Base-by-base conservation (phyloP, 2,888 invertebrate genomes). In the Nomada fucata region DNA sequence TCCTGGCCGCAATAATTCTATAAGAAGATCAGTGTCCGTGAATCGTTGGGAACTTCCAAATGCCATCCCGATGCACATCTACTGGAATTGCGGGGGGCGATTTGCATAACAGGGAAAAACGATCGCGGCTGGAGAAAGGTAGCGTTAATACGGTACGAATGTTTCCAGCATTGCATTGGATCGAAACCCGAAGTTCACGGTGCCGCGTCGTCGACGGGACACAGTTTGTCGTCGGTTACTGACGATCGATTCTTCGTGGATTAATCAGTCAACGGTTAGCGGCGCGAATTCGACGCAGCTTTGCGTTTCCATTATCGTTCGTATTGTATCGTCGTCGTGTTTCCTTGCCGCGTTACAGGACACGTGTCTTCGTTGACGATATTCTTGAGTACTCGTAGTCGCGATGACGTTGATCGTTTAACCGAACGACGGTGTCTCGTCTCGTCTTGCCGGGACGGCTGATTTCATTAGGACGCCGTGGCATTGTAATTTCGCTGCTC, bases 201-300 rank as follows among this genome's bases (percentile, higher is more conserved):
- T 4, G 11, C 11, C 47, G 47, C 5, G 11, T 13, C 47, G 47
- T 15, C 47, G 47, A 13, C 29, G 65, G 59, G 64, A 71, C 68
- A 79, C 42, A 72, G 23, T 23, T 75, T 1, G 9, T 52, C 11
- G 52, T 9, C 18, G 20, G 20, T 36, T 50, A n/a, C 55, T 26
- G 36, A 52, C 50, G 63, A 52, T 61, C 83, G 81, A 86, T 86
- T 69, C 72, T 47, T 13, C 42, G 50, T 20, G 76, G 76, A 86
- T 86, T 86, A 86, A 86, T 86, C 86, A 86, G 86, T 79, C 81
- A 77, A 72, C 60, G 84, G 74, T 70, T 83, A 78, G 69, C 60
- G 59, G 29, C 55, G 63, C 68, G 53, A 71, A 42, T 57, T 67
- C 47, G 80, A 63, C 71, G 78, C 47, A 68, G 76, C 57, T 77